phyloP scores from a whole-genome alignment of 2,888 invertebrate genomes.

The Sarcophaga variegata region DNA sequence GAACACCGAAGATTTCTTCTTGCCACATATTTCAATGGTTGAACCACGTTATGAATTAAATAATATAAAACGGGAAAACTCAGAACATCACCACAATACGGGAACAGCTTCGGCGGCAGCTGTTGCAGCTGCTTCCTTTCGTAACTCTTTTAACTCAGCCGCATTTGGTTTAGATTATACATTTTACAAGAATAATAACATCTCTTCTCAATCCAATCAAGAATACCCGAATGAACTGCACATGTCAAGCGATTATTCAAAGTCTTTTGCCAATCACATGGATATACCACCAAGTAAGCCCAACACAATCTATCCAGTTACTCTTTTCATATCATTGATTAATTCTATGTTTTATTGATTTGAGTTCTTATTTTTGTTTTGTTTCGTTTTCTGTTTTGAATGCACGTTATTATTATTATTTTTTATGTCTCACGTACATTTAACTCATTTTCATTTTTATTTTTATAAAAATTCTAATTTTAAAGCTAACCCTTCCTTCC shows the following conservation, averaged over 20 bases:
- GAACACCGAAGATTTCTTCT: conserved; percentile 80
- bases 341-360: conserved; percentile 7
- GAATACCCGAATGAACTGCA: conserved; percentile 81
- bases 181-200: conserved; percentile 76
- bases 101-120: conserved; percentile 51
- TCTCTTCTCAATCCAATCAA: conserved; percentile 69
- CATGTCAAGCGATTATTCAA: conserved; percentile 80
- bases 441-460: conserved; percentile 20
- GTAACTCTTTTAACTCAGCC: conserved; percentile 75
- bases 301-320: conserved; percentile 45
- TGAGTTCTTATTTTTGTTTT: not conserved
- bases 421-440: not conserved
- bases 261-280: conserved; percentile 81
- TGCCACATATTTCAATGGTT: conserved; percentile 81
- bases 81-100: conserved; percentile 73
- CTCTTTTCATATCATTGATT: conserved; percentile 25
- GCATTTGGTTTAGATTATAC: conserved; percentile 79
- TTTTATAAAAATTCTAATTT: conserved; percentile 3
- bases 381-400: not conserved
- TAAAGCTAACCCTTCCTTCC: not conserved
- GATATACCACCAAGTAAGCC: conserved; percentile 82
- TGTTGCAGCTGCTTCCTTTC: conserved; percentile 72
- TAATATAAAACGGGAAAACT: conserved; percentile 79
- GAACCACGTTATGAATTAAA: conserved; percentile 80
- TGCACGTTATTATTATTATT: not conserved